phyloP scores from a whole-genome alignment of 2,113 vertebrate genomes.

The Vanacampus margaritifer region DNA sequence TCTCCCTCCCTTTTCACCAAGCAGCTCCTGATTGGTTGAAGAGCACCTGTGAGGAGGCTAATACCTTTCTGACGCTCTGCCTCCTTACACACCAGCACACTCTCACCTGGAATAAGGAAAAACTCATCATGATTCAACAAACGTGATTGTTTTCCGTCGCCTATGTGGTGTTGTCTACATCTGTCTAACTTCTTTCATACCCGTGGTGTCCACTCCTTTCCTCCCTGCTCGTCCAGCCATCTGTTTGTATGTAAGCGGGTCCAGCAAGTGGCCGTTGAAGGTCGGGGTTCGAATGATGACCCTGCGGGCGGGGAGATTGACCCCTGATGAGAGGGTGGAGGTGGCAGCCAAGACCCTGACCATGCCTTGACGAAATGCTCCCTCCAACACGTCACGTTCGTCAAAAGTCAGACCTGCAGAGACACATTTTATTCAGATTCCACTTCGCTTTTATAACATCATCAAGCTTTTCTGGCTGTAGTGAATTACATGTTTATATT shows the following conservation, averaged over 20 bases:
- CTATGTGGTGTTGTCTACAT: neutral
- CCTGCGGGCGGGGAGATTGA: constrained; percentile 92
- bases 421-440: neutral
- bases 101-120: constrained; percentile 78
- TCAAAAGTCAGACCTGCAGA: constrained; percentile 90
- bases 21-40: constrained; percentile 89
- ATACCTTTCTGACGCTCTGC: constrained; percentile 86
- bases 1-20: constrained; percentile 82
- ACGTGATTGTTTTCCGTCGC: neutral
- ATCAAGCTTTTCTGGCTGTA: too few relatives aligned
- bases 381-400: constrained; percentile 90
- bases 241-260: constrained; percentile 92
- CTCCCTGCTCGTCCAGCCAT: constrained; percentile 95
- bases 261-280: constrained; percentile 84
- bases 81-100: constrained; percentile 91
- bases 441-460: neutral
- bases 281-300: constrained; percentile 90
- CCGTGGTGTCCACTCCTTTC: constrained; percentile 89
- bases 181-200: constrained; percentile 36
- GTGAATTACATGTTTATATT: too few relatives aligned
- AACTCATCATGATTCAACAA: neutral
- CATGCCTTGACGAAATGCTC: constrained; percentile 85
- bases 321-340: constrained; percentile 93
- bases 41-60: constrained; percentile 80
- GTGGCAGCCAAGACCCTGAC: constrained; percentile 86